Base-by-base conservation (phyloP, 2,888 invertebrate genomes). In the Heteromyza rotundicornis region DNA sequence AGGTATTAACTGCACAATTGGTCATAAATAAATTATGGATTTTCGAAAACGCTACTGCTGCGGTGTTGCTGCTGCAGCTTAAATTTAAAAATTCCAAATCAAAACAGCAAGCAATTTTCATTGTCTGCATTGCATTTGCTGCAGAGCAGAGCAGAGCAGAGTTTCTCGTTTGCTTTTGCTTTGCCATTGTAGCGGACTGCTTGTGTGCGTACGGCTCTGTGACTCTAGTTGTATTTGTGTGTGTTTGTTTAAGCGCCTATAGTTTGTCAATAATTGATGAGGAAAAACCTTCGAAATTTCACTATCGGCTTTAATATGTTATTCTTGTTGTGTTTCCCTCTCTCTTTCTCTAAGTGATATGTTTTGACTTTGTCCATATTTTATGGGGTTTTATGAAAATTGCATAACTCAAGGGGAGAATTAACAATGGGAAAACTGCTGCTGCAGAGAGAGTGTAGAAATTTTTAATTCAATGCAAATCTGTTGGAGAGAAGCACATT, bases 311-410 rank as follows among this genome's bases (percentile, higher is more conserved):
- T 17, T 44, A n/a, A 36, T 50, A 22, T 52, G 24, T 53, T 58
- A 22, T 35, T 23, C 24, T 24, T 22, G 49, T 60, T 22, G 50
- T 50, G 22, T 22, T 22, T 40, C 8, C 36, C 20, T 47, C 52
- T 2, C 27, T 20, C 56, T 24, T 62, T 19, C 52, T 51, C 54
- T 17, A 47, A 47, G 47, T 47, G 47, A 40, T 7, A 65, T 57
- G 60, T 65, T 63, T 67, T n/a, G 66, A 66, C 67, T 64, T 65
- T 69, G 71, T 64, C 63, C 64, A 27, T 44, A 44, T 35, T 59
- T 59, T 56, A 40, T 59, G 20, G 16, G 44, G 19, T 49, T 50
- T 27, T 57, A 47, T 47, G 47, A 5, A 47, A 7, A 20, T 47
- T 47, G 47, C 20, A 19, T 47, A 47, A 47, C 20, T 3, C 12